phyloP scores from a whole-genome alignment of 2,113 vertebrate genomes.

The Panurus biarmicus region DNA sequence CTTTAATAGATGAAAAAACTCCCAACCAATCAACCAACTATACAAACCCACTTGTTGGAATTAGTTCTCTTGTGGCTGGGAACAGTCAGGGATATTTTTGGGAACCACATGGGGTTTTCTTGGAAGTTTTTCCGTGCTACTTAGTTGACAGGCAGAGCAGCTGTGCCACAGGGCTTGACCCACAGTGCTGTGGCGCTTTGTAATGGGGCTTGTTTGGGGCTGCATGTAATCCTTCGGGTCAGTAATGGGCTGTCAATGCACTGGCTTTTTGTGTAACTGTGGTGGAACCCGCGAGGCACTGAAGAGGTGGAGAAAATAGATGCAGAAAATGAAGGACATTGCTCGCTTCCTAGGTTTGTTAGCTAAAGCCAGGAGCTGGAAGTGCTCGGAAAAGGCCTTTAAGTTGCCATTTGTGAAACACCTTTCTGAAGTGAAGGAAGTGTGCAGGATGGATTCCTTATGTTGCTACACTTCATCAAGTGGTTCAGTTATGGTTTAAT shows the following conservation, averaged over 20 bases:
- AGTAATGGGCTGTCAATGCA: fast-evolving
- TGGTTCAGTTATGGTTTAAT: neutral
- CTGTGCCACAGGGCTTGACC: neutral
- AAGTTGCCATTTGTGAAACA: neutral
- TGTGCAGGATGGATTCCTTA: neutral
- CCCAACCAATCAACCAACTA: neutral
- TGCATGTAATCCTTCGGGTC: fast-evolving
- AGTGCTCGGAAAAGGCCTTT: neutral
- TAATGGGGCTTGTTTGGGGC: neutral
- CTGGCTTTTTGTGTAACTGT: neutral
- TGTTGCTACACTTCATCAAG: neutral
- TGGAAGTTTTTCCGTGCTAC: neutral
- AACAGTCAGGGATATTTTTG: neutral
- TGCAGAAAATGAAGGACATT: neutral
- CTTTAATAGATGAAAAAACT: neutral
- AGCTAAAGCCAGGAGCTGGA: neutral
- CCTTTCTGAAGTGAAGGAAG: neutral
- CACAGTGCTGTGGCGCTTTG: neutral
- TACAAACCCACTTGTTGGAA: neutral
- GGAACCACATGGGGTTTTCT: neutral
- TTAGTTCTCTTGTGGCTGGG: neutral
- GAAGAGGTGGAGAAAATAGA: neutral
- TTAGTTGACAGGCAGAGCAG: neutral
- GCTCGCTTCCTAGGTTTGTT: neutral
- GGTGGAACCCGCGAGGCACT: neutral